Conservation (phyloP, 2,888 invertebrate species). For the Opisthograptis luteolata region DNA sequence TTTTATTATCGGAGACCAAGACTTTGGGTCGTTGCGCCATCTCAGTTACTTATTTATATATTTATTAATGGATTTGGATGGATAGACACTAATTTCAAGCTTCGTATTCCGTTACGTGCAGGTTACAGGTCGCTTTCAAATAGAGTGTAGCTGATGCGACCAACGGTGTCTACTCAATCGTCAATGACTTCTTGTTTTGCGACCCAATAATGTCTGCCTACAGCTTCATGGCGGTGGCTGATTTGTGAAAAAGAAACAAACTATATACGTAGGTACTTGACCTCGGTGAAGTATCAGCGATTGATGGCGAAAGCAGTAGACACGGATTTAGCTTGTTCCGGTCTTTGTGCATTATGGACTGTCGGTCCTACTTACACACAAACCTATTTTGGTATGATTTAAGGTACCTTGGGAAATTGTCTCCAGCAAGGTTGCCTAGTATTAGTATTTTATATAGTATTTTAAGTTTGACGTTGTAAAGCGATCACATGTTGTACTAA, state of each 20-base stretch:
- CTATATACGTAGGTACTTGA: not conserved
- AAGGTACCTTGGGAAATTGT: no score
- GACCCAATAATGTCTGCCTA: not conserved
- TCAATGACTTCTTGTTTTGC: constrained; percentile 9
- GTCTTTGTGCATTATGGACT: constrained; percentile 13
- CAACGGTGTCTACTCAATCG: constrained; percentile 10
- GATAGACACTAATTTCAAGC: constrained; percentile 22
- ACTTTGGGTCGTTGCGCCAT: no score
- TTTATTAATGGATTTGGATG: no score
- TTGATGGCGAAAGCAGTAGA: constrained; percentile 3
- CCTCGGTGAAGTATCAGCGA: constrained; percentile 2
- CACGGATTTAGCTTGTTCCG: constrained; percentile 13
- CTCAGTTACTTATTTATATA: no score
- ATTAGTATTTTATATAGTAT: no score
- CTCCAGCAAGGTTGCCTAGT: no score
- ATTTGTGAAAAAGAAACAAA: not conserved
- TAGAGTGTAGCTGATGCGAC: constrained; percentile 28
- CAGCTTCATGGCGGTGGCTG: not conserved
- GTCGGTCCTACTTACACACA: constrained; percentile 13
- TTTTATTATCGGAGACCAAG: no score
- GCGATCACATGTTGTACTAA: no score
- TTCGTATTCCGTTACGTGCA: constrained; percentile 25
- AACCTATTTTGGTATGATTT: not conserved
- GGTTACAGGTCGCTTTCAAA: constrained; percentile 31
- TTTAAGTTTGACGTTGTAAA: no score